Evolutionary conservation across 1,140 invertebrate species (phyloP).

Genomic region (Trichonephila clavipes): DNA sequence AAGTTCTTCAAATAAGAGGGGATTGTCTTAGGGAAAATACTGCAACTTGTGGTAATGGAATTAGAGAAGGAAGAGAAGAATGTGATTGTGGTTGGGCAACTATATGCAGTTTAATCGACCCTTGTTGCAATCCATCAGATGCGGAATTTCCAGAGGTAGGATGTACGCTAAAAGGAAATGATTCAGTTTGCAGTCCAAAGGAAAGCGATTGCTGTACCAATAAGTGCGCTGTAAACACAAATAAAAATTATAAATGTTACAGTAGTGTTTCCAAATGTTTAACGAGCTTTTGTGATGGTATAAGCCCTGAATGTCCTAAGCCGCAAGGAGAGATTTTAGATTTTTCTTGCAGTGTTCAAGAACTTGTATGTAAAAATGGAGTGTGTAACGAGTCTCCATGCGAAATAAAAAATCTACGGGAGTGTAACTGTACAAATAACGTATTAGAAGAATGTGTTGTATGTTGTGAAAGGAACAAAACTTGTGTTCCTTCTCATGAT

Average conservation of each 20-base stretch:
- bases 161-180: constrained; percentile 9
- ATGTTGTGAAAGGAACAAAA: constrained; percentile 7
- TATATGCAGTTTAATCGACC: constrained; percentile 41
- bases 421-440: constrained; percentile 3
- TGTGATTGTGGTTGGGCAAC: constrained; percentile 58
- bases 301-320: not conserved
- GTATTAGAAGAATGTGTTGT: not conserved
- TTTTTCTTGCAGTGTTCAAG: not conserved
- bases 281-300: constrained; percentile 52
- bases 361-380: not conserved
- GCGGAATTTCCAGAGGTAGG: not conserved
- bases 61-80: constrained; percentile 55
- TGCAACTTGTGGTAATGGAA: constrained; percentile 49
- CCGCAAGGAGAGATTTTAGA: not conserved
- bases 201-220: constrained; percentile 44
- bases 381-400: not conserved
- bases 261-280: not conserved
- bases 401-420: not conserved
- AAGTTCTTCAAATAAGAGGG: not conserved
- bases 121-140: constrained; percentile 60
- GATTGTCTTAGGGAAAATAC: not conserved
- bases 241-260: not conserved
- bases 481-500: constrained; percentile 42
- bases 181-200: constrained; percentile 27
- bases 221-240: not conserved